phyloP scores from a whole-genome alignment of 2,113 vertebrate species.

The Anthoscopus minutus region DNA sequence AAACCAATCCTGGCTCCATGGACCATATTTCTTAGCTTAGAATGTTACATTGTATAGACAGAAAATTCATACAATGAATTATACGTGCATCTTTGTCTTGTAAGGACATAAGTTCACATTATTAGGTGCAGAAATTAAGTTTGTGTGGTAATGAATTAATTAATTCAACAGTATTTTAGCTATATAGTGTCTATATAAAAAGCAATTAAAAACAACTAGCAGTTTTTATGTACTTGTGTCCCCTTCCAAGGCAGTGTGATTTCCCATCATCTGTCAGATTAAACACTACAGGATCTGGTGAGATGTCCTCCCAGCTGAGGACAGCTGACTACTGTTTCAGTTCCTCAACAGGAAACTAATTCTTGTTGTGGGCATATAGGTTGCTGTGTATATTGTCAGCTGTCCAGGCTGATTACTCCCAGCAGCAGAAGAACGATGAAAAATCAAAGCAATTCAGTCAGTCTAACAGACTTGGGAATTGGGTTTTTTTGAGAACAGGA shows the following conservation, averaged over 20 bases:
- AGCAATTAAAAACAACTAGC: background rate
- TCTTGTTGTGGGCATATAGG: constrained; percentile 9
- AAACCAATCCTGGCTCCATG: background rate
- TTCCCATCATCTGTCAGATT: constrained; percentile 28
- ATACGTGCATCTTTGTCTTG: background rate
- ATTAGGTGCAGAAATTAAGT: background rate
- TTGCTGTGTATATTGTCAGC: background rate
- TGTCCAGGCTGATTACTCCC: constrained; percentile 39
- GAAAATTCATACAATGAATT: background rate
- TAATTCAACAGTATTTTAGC: background rate
- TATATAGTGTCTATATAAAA: background rate
- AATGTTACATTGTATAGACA: background rate
- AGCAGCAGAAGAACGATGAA: background rate
- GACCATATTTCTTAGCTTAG: background rate
- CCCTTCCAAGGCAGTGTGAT: background rate
- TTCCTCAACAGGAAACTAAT: constrained; percentile 51
- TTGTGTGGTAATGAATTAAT: background rate
- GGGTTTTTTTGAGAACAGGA: background rate
- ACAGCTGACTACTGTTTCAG: constrained; percentile 34
- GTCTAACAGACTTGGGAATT: background rate
- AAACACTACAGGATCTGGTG: constrained; percentile 37
- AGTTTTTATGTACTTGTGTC: background rate
- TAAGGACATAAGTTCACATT: background rate
- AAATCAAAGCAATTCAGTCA: background rate
- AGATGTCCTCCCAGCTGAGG: constrained; percentile 47